phyloP scores from a whole-genome alignment of 1,140 invertebrate species.

The Danaus plexippus region DNA sequence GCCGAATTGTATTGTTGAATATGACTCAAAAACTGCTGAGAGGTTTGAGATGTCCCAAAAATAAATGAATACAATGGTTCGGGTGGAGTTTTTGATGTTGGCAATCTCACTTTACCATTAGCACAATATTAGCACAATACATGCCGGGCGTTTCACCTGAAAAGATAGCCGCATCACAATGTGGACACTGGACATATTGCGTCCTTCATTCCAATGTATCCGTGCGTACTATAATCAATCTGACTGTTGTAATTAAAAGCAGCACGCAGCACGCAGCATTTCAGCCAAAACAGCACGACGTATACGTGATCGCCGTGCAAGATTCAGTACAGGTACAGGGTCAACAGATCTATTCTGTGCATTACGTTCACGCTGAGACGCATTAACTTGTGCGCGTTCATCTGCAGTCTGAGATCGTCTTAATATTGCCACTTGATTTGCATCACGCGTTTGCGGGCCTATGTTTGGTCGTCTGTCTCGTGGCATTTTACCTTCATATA shows the following conservation, averaged over 20 bases:
- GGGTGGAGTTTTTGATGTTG: too few relatives aligned
- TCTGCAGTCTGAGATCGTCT: conserved; percentile 20
- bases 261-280: conserved; percentile 14
- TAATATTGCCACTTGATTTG: conserved; percentile 19
- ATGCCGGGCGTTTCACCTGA: too few relatives aligned
- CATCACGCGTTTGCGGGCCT: conserved; percentile 17
- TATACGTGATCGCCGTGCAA: conserved; percentile 14
- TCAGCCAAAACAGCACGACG: conserved; percentile 14
- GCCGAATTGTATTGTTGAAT: conserved; percentile 17
- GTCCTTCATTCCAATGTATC: conserved; percentile 19
- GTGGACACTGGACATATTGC: conserved; percentile 14
- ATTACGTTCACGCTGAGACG: conserved; percentile 18
- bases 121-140: too few relatives aligned
- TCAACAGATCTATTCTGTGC: conserved; percentile 18
- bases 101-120: too few relatives aligned
- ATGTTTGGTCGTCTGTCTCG: conserved; percentile 15
- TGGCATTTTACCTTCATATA: conserved; percentile 19
- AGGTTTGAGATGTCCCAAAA: too few relatives aligned
- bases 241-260: conserved; percentile 15
- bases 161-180: conserved; percentile 14
- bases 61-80: too few relatives aligned
- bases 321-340: conserved; percentile 9
- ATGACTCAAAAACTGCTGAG: conserved; percentile 13
- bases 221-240: conserved; percentile 20
- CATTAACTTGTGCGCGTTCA: conserved; percentile 18